Conservation (phyloP, 2,797 vertebrate genomes). For the Acipenser ruthenus region DNA sequence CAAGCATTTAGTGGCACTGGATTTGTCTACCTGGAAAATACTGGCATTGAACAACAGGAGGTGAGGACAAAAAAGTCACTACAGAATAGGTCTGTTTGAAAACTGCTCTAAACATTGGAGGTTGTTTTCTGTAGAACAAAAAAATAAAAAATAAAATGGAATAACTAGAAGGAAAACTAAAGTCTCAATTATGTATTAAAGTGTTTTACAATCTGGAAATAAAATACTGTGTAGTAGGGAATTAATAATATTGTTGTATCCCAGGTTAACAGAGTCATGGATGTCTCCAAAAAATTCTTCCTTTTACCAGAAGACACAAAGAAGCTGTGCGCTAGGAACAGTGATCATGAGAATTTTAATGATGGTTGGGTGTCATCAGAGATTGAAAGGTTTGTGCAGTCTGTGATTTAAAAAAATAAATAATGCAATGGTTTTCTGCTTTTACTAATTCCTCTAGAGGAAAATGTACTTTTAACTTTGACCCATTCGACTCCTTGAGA, state of each 20-base stretch:
- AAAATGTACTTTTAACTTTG: no score
- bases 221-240: background rate
- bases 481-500: no score
- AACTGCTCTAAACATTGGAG: background rate
- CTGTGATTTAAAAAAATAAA: background rate
- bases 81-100: background rate
- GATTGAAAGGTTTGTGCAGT: constrained; percentile 39
- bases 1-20: constrained; percentile 49
- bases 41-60: constrained; percentile 49
- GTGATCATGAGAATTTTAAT: constrained; percentile 21
- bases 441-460: no score
- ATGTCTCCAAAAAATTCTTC: constrained; percentile 48
- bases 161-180: background rate
- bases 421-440: no score
- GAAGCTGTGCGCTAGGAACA: constrained; percentile 32
- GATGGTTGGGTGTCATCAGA: constrained; percentile 55
- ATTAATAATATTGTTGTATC: background rate
- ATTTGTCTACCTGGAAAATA: constrained; percentile 54
- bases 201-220: background rate
- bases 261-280: constrained; percentile 47
- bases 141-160: background rate
- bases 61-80: constrained; percentile 27
- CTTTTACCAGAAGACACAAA: constrained; percentile 51
- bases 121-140: background rate
- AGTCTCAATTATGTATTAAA: background rate